Evolutionary conservation across 2,113 vertebrate genomes (phyloP).

Genomic region (human (Homo sapiens)): GRCh38 chr6:102291001-102291500

Average conservation of each 20-base stretch:
- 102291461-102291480: background rate
- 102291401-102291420: background rate
- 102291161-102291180: conserved; percentile 29
- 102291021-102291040: conserved; percentile 38
- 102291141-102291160: conserved; percentile 11
- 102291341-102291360: background rate
- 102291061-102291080: conserved; percentile 17
- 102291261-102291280: background rate
- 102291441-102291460: background rate
- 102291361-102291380: background rate
- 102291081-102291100: background rate
- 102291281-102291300: background rate
- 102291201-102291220: conserved; percentile 31
- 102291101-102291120: conserved; percentile 61
- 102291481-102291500: background rate
- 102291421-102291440: background rate
- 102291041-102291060: conserved; percentile 13
- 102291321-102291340: background rate
- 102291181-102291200: background rate
- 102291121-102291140: conserved; percentile 59
- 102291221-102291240: background rate
- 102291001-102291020: background rate
- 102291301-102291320: background rate
- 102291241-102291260: conserved; percentile 13
- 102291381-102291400: background rate